Base-by-base conservation (phyloP, 1,140 invertebrate species). In the Drosophila pachea region DNA sequence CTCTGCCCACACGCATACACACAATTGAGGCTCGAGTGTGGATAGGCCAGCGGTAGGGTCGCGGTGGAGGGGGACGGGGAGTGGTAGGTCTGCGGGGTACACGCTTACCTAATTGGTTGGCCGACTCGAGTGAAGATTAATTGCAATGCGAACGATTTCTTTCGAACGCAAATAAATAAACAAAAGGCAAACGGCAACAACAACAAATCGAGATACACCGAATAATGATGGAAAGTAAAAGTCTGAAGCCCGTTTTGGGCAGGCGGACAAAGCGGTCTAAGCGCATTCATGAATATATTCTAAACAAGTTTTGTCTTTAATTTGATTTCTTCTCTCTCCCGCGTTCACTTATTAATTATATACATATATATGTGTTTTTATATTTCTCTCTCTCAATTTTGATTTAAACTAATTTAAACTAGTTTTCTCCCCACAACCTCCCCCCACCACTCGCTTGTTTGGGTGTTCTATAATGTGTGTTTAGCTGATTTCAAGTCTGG, bases 211-310 rank as follows among this genome's bases (percentile, higher is more conserved):
- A 63, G 45, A 63, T 63, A 49, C 56, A 35, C 42, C 29, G 22
- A 73, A 78, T 66, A 75, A 82, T 82, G 47, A 70, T 71, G 65
- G 68, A 83, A 83, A 83, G 78, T 83, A 83, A 83, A 83, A 83
- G 78, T 79, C 84, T 79, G 54, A 83, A 83, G 78, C 76, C 84
- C 76, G 54, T 68, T 70, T 84, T 83, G 48, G 58, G 56, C 58
- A 58, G 42, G 61, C 65, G 59, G 73, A 83, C 78, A 83, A 83
- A 76, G 62, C 68, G 61, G 0, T 48, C 40, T 53, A 83, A 65
- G 78, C 72, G 65, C 75, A 79, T 59, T 67, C 72, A 84, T 84
- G 78, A 84, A 83, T 83, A 79, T 73, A 84, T 83, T 83, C 79
- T 84, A 69, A 84, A 83, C 78, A 59, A 68, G 78, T 83, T 83